Conservation (phyloP, 2,888 invertebrate species). For the Tipula vernalis region DNA sequence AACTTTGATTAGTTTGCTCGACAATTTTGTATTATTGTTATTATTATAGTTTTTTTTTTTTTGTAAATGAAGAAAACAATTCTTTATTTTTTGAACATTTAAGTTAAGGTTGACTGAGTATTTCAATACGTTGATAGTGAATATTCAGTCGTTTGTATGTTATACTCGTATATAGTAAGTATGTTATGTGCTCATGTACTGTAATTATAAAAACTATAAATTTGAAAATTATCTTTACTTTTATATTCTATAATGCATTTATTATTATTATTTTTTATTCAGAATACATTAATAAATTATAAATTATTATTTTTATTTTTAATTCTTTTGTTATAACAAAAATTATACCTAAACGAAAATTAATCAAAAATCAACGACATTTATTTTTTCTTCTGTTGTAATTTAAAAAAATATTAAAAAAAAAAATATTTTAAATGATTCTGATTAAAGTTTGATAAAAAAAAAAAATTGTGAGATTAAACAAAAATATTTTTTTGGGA, state of each 20-base stretch:
- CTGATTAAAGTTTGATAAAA: neutral
- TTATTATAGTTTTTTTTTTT: neutral
- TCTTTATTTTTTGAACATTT: neutral
- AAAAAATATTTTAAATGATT: neutral
- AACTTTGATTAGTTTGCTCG: constrained; percentile 4
- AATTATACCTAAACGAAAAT: neutral
- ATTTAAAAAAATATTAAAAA: neutral
- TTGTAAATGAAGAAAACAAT: neutral
- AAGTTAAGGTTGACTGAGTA: neutral
- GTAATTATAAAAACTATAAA: constrained; percentile 4
- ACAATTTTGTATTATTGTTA: neutral
- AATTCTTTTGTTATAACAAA: constrained; percentile 4
- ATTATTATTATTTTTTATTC: neutral
- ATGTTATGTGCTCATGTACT: neutral
- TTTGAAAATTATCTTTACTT: neutral
- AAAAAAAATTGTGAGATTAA: neutral
- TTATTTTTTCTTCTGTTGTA: neutral
- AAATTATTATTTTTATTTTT: neutral
- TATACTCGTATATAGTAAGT: neutral
- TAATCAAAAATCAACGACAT: constrained; percentile 4
- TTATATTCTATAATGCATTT: neutral
- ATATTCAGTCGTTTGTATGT: neutral
- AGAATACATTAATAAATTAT: neutral
- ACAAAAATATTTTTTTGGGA: neutral
- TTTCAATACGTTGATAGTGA: neutral